Evolutionary conservation across 1,140 invertebrate species (phyloP).

Genomic region (Bombus confusus): DNA sequence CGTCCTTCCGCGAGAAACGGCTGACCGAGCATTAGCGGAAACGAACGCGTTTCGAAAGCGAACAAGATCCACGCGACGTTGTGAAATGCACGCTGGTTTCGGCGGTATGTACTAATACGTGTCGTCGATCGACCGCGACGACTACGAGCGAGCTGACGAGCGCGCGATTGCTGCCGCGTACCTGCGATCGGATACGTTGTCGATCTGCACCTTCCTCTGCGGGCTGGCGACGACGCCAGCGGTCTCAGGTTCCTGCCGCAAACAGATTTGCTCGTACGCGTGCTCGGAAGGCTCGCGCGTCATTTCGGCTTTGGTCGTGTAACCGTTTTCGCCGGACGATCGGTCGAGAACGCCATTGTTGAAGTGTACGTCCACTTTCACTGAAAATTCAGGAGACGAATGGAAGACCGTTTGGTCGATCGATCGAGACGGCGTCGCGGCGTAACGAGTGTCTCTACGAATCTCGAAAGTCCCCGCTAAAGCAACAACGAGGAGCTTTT

Average conservation of each 20-base stretch:
- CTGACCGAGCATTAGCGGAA: slow-evolving; percentile 2
- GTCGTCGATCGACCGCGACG: background rate
- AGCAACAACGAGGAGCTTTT: no score
- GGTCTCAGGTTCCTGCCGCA: slow-evolving; percentile 73
- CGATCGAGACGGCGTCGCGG: no score
- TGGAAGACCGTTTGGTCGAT: no score
- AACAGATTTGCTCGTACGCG: slow-evolving; percentile 81
- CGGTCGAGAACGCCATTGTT: slow-evolving; percentile 72
- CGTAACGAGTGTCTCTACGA: no score
- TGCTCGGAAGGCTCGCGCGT: slow-evolving; percentile 79
- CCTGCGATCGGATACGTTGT: slow-evolving; percentile 74
- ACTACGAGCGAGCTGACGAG: no score
- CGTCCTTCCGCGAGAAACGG: background rate
- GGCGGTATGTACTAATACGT: no score
- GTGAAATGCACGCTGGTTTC: background rate
- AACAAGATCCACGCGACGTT: background rate
- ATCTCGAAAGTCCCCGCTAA: no score
- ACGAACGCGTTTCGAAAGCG: slow-evolving; percentile 3
- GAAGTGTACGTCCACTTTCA: slow-evolving; percentile 82
- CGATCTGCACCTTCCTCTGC: slow-evolving; percentile 72
- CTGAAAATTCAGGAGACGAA: slow-evolving; percentile 67
- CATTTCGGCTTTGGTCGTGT: slow-evolving; percentile 73
- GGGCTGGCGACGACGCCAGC: slow-evolving; percentile 69
- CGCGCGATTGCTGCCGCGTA: slow-evolving; percentile 25
- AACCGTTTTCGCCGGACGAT: slow-evolving; percentile 74